Evolutionary conservation across 2,797 vertebrate species (phyloP).

Genomic region (Leptoclinus maculatus): DNA sequence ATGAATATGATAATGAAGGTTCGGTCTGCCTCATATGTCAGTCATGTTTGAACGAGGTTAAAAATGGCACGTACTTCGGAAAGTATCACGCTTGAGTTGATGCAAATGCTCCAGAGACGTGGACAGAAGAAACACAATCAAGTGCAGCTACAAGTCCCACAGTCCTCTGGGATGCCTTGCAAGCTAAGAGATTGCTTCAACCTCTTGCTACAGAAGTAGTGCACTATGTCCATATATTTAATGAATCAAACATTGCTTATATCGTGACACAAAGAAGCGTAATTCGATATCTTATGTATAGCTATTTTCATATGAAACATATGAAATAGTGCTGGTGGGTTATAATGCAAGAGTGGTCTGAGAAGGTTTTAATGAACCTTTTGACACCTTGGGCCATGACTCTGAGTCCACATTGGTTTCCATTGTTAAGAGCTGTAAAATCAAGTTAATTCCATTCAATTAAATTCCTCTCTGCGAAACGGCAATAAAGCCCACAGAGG

Average conservation of each 20-base stretch:
- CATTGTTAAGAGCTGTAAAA: not conserved
- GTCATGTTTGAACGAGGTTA: slow-evolving; percentile 56
- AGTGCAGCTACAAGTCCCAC: slow-evolving; percentile 42
- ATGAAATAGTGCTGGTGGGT: not conserved
- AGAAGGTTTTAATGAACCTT: not conserved
- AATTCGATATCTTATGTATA: not conserved
- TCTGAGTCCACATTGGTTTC: not conserved
- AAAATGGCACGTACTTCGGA: slow-evolving; percentile 51
- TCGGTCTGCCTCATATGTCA: slow-evolving; percentile 46
- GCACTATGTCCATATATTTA: slow-evolving; percentile 26
- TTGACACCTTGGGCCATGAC: not conserved
- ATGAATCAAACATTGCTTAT: not conserved
- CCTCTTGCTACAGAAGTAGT: slow-evolving; percentile 44
- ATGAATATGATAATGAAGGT: slow-evolving; percentile 78
- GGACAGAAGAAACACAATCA: slow-evolving; percentile 66
- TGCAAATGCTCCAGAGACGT: slow-evolving; percentile 63
- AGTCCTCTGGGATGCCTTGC: slow-evolving; percentile 57
- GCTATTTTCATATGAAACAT: not conserved
- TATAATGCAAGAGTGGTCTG: not conserved
- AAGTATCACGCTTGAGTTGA: slow-evolving; percentile 61
- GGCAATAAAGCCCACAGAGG: not conserved
- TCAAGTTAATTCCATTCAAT: not conserved
- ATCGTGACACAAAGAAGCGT: not conserved
- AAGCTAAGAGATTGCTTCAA: slow-evolving; percentile 56
- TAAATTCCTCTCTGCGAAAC: not conserved